Evolutionary conservation across 1,140 invertebrate species (phyloP), one percentile per base, ranked within the genome.

Genomic region (Aricia agestis): DNA sequence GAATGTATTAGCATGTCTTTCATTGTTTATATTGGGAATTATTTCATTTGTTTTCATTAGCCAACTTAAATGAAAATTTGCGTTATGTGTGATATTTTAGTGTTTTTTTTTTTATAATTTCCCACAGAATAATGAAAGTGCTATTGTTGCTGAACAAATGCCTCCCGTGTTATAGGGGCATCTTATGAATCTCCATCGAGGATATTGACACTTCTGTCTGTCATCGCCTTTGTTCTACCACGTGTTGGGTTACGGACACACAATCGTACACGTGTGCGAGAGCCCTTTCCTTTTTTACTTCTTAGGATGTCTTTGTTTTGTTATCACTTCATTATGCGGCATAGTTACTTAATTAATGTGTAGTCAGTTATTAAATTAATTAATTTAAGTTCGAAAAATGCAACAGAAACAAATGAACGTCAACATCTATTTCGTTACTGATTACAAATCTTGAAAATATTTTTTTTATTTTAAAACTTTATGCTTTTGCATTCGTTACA

Each of bases 161-260:
- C 80, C 77, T 52, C 67, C 68, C 58, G 68, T 57, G 77, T 72
- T 80, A 91, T 91, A 88, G 80, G 89, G 89, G 89, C 87, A 79
- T 87, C 86, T 89, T 90, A 79, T 90, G 59, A 78, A 75, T 78
- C 80, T 80, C 74, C 81, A 82, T 80, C 76, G 71, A 84, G 85
- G 88, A 90, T 89, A 88, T 90, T 89, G 85, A 91, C 89, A 91
- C 89, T 91, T 82, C 80, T 81, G 79, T 77, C 80, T 83, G 82
- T 82, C 82, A 81, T 79, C 79, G 79, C 74, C 82, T 82, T 90
- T 88, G 88, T 89, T 82, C 81, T 80, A 82, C 69, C 79, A 85
- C 81, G 87, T 89, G 84, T 91, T 82, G 76, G 80, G 82, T 89
- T 91, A 87, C 87, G 83, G 75, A 76, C 72, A 77, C 76, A 79